Evolutionary conservation across 1,140 invertebrate genomes (phyloP).

Genomic region (Venturia canescens): DNA sequence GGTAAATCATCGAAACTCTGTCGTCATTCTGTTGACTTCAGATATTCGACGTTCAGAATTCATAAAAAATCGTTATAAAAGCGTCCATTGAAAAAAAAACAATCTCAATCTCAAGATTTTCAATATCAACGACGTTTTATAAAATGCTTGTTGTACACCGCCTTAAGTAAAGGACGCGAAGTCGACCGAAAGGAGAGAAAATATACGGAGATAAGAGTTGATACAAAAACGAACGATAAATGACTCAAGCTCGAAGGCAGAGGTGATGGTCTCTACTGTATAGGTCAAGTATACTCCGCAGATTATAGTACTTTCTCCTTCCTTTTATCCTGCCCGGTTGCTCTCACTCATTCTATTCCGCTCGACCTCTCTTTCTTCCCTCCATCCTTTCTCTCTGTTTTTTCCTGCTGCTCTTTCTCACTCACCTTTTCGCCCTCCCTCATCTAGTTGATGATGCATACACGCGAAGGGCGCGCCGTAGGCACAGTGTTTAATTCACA

Average conservation of each 20-base stretch:
- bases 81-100: background rate
- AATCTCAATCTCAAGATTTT: too few species aligned
- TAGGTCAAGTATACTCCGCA: constrained; percentile 17
- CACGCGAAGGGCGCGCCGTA: constrained; percentile 25
- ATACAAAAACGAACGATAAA: background rate
- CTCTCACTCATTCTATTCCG: background rate
- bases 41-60: too few species aligned
- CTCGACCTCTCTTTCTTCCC: background rate
- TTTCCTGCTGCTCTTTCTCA: background rate
- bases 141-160: background rate
- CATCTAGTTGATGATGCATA: constrained; percentile 22
- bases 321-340: background rate
- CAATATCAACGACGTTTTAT: background rate
- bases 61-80: too few species aligned
- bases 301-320: constrained; percentile 3
- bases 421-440: background rate
- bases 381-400: background rate
- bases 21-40: too few species aligned
- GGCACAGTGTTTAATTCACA: constrained; percentile 24
- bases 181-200: background rate
- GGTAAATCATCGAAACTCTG: too few species aligned
- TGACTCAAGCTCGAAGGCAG: background rate
- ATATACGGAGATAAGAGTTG: background rate
- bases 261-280: background rate
- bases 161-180: background rate